A percentile compares a stretch with the other conserved stretches of the same genome.
Evolutionary conservation across 2,888 invertebrate genomes (phyloP).

Genomic region (Hylaea fasciaria): DNA sequence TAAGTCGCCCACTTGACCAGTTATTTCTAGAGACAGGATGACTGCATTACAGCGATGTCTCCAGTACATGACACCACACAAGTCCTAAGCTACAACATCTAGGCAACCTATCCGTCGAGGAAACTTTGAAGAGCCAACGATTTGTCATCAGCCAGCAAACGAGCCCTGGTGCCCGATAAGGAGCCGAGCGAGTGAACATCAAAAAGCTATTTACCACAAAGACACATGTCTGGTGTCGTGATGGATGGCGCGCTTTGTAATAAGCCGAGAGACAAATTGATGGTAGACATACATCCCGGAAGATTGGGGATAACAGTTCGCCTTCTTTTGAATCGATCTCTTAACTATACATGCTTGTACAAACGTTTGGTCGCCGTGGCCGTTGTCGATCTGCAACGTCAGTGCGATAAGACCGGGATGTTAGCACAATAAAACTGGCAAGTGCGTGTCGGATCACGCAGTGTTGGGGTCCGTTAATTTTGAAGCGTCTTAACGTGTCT

Average conservation of each 20-base stretch:
- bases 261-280: conserved; percentile 25
- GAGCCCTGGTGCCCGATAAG: conserved; percentile 16
- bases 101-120: not conserved
- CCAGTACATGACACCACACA: not conserved
- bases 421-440: no score
- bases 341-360: no score
- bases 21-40: no score
- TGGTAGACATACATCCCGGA: conserved; percentile 7
- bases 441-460: no score
- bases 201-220: conserved; percentile 34
- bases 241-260: conserved; percentile 24
- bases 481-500: no score
- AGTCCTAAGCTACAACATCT: not conserved
- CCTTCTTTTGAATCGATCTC: not conserved
- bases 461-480: no score
- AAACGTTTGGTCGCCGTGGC: no score
- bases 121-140: conserved; percentile 9
- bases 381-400: no score
- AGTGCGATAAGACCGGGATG: no score
- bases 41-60: no score
- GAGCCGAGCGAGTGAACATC: conserved; percentile 23
- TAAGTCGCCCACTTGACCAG: no score
- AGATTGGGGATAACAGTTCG: conserved; percentile 12
- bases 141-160: conserved; percentile 23
- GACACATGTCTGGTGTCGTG: conserved; percentile 27